A percentile compares a stretch with the other conserved stretches of the same genome.
phyloP scores from a whole-genome alignment of 2,113 vertebrate species.

The Oreochromis aureus region DNA sequence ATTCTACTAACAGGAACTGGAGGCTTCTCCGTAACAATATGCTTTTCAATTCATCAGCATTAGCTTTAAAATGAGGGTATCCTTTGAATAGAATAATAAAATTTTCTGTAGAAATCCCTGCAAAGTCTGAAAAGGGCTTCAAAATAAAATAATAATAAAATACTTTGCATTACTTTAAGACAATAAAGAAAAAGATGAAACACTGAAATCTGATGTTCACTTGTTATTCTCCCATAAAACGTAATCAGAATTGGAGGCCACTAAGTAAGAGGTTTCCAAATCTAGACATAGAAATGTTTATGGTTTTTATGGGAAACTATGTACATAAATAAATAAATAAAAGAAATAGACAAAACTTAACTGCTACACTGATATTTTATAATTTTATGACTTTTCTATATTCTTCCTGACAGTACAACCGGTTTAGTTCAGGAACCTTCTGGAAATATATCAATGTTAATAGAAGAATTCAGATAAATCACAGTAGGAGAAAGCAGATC shows the following conservation, averaged over 20 bases:
- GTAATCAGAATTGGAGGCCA: not conserved
- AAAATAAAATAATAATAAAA: not conserved
- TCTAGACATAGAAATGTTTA: not conserved
- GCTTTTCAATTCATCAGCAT: not conserved
- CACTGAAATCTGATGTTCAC: not conserved
- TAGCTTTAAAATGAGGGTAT: not conserved
- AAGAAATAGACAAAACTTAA: not conserved
- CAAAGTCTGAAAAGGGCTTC: not conserved
- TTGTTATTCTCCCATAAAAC: not conserved
- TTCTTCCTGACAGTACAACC: not conserved
- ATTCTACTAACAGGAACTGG: not conserved
- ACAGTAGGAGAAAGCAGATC: not conserved
- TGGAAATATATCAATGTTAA: not conserved
- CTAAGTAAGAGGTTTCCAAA: not conserved
- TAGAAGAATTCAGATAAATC: not conserved
- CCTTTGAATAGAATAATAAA: not conserved
- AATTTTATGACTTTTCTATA: not conserved
- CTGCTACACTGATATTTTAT: not conserved
- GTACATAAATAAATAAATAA: not conserved
- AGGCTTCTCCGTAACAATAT: not conserved
- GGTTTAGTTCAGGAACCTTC: not conserved
- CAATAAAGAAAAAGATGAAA: not conserved
- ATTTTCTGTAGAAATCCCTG: not conserved
- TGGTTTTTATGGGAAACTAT: not conserved
- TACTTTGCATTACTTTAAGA: not conserved